Base-by-base conservation (phyloP, 1,140 invertebrate species). In the Nylanderia fulva region DNA sequence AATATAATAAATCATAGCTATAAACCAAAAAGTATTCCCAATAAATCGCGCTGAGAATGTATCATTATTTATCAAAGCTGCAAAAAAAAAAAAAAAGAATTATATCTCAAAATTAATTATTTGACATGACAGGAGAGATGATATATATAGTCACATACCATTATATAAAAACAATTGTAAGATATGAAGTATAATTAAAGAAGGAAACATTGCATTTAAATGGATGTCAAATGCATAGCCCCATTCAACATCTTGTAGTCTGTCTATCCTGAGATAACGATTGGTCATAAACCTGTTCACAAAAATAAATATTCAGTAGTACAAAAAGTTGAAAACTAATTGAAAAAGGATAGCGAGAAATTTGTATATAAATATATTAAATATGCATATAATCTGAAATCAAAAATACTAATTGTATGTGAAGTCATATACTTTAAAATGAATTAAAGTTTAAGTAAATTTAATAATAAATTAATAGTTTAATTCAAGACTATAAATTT, bases 191-290 rank as follows among this genome's bases (percentile, higher is more conserved):
- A 99, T 97, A 82, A 99, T 97, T 29, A 99, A 95, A 4, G 99
- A 96, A 74, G 99, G 99, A 95, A 99, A 99, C 94, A 99, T 99
- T 8, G 99, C 99, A 95, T 99, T 99, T 82, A 99, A 96, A 95
- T 99, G 99, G 56, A 99, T 98, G 95, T 99, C 99, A 95, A 99
- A 99, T 39, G 98, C 97, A 95, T 99, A 99, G 2, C 98, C 99
- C 99, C 99, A 99, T 94, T 99, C 99, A 69, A 99, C 98, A 94
- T 98, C 98, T 56, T 97, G 96, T 45, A 91, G 92, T 68, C 92
- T 93, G 92, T 97, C 96, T 90, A 96, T 96, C 66, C 97, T 95
- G 90, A 99, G 95, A 94, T 98, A 99, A 90, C 96, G 97, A 95
- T 99, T 99, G 63, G 96, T 96, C 33, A 99, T 85, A 93, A 97